Conservation (phyloP, 2,888 invertebrate species). For the Tuberolachnus salignus region DNA sequence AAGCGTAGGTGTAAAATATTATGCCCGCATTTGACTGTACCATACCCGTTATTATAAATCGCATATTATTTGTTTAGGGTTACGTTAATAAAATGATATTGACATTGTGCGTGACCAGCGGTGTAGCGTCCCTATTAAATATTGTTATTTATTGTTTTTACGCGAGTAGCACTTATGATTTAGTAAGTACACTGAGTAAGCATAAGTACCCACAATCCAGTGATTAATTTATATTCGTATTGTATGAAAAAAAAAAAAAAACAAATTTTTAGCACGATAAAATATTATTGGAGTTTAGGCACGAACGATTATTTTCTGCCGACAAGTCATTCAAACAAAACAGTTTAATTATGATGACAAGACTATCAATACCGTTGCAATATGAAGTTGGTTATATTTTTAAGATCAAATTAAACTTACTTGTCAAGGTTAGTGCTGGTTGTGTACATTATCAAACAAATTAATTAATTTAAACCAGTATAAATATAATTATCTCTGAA, state of each 20-base stretch:
- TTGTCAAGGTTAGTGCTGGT: background rate
- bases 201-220: too few species aligned
- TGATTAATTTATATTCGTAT: background rate
- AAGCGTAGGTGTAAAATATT: too few species aligned
- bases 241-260: too few species aligned
- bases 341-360: conserved; percentile 18
- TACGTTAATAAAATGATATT: background rate
- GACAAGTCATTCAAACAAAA: background rate
- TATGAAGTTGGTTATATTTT: conserved; percentile 22
- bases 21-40: background rate
- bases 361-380: conserved; percentile 1
- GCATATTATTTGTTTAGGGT: background rate
- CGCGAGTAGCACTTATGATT: background rate
- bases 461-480: too few species aligned
- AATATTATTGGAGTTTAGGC: background rate
- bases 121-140: background rate
- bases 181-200: conserved; percentile 10
- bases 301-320: background rate
- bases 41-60: too few species aligned
- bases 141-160: background rate
- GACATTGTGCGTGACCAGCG: background rate
- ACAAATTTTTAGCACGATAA: conserved; percentile 8
- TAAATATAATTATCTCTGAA: too few species aligned
- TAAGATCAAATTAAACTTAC: background rate
- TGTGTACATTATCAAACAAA: background rate